phyloP scores from a whole-genome alignment of 2,888 invertebrate genomes.

The Eupithecia centaureata region DNA sequence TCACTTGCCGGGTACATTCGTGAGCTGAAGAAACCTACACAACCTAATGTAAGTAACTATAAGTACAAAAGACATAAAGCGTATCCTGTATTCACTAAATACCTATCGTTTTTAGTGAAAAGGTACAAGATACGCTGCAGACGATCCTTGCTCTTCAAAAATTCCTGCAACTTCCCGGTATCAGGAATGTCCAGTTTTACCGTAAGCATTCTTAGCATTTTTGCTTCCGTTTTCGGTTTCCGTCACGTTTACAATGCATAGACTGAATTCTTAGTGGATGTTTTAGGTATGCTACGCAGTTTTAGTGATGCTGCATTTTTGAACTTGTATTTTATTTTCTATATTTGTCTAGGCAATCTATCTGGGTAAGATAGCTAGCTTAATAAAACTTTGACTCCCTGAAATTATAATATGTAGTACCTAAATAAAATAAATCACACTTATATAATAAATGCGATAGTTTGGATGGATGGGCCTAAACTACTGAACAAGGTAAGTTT shows the following conservation, averaged over 20 bases:
- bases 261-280: conserved; percentile 27
- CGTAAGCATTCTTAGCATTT: conserved; percentile 22
- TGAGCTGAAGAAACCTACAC: neutral
- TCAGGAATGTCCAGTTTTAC: conserved; percentile 15
- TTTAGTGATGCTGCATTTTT: conserved; percentile 14
- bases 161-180: neutral
- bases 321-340: conserved; percentile 12
- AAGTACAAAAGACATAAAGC: too few relatives aligned
- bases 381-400: too few relatives aligned
- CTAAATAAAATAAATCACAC: too few relatives aligned
- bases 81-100: too few relatives aligned
- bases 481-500: too few relatives aligned
- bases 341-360: neutral
- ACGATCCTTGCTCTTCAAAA: neutral
- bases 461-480: too few relatives aligned
- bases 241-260: conserved; percentile 18
- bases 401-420: too few relatives aligned
- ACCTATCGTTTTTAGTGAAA: too few relatives aligned
- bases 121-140: neutral
- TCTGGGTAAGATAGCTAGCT: too few relatives aligned
- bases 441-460: too few relatives aligned
- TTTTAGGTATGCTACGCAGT: conserved; percentile 14
- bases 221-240: conserved; percentile 17
- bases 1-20: conserved; percentile 29
- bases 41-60: neutral